Percentiles rank a stretch among this genome's conserved stretches.
Evolutionary conservation across 2,113 vertebrate genomes (phyloP).

Genomic region (Hucho hucho): DNA sequence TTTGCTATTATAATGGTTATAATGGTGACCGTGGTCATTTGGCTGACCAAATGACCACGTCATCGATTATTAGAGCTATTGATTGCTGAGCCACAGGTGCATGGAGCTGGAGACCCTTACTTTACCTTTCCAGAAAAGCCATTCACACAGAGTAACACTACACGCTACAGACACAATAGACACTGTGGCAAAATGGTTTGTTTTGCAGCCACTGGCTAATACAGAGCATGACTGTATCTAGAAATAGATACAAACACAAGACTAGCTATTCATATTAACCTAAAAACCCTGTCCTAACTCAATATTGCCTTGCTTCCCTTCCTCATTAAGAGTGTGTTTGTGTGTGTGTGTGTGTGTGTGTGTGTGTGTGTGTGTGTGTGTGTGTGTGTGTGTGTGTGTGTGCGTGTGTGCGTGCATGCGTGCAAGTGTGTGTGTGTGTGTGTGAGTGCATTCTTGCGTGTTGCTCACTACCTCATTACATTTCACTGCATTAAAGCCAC

Average conservation of each 20-base stretch:
- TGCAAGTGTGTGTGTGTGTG: no score
- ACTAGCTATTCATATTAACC: background rate
- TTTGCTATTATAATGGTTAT: no score
- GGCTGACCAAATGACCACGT: no score
- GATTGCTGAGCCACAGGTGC: slow-evolving; percentile 27
- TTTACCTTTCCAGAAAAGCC: no score
- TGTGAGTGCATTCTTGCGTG: no score
- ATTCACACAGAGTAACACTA: no score
- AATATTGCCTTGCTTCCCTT: slow-evolving; percentile 3
- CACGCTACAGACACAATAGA: no score
- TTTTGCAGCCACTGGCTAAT: background rate
- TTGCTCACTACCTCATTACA: slow-evolving; percentile 80
- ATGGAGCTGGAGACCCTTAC: slow-evolving; percentile 11
- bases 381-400: no score
- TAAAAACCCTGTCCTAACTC: background rate
- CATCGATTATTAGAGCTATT: slow-evolving; percentile 30
- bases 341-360: background rate
- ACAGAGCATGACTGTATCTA: background rate
- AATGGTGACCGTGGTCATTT: no score
- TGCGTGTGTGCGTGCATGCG: no score
- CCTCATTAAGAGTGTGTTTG: background rate
- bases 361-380: no score
- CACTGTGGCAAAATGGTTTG: no score
- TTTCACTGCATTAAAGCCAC: slow-evolving; percentile 85
- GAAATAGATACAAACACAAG: background rate